Conservation (phyloP, 2,113 vertebrate genomes). For the Alaudala cheleensis region DNA sequence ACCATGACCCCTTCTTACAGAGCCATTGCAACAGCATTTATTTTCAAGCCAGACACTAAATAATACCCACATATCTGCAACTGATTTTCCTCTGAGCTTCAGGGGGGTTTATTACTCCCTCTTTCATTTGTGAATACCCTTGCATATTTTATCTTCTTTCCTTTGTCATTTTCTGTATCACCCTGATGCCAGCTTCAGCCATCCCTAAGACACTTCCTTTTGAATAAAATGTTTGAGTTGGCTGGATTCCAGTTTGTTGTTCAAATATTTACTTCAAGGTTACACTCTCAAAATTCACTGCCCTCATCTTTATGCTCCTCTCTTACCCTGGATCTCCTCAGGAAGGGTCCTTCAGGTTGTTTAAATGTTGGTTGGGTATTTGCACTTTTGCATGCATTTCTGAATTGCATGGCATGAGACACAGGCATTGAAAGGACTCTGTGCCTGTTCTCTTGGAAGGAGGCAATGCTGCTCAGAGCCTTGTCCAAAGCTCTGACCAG, state of each 20-base stretch:
- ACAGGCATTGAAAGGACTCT: not conserved
- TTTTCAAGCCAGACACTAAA: not conserved
- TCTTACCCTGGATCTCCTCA: not conserved
- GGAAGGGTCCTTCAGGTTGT: conserved; percentile 5
- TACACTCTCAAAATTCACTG: not conserved
- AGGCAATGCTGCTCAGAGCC: not conserved
- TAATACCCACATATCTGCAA: not conserved
- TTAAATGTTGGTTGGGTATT: conserved; percentile 16
- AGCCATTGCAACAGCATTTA: not conserved
- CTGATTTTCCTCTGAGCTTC: not conserved
- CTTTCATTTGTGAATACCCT: not conserved
- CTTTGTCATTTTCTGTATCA: not conserved
- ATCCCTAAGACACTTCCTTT: not conserved
- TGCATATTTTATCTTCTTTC: not conserved
- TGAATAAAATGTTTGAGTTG: conserved; percentile 1
- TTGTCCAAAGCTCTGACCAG: not conserved
- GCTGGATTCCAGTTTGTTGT: conserved; percentile 24
- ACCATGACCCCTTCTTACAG: not conserved
- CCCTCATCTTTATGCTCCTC: not conserved
- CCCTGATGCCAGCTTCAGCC: not conserved
- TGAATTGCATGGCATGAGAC: not conserved
- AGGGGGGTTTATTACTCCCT: not conserved
- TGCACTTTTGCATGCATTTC: not conserved
- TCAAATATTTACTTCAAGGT: conserved; percentile 58
- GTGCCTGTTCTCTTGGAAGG: not conserved